These are phyloP conservation scores for Andrena chrysosceles DNA, from an alignment of 2,888 invertebrate species.

Conservation along the genomic window DNA sequence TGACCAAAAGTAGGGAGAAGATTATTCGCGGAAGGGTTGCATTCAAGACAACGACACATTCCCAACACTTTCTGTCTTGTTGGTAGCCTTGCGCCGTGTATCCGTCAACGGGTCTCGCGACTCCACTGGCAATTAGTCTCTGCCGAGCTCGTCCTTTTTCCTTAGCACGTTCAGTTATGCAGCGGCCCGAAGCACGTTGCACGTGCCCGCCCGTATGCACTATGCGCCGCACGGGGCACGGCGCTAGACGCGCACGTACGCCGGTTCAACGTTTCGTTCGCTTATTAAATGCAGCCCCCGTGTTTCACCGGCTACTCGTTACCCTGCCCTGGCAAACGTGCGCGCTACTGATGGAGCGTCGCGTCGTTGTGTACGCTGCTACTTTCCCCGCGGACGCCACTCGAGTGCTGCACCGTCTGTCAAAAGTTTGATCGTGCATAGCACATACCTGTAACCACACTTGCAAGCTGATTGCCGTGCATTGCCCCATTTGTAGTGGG, in stretches of 20 bases:
- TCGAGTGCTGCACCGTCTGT: not conserved
- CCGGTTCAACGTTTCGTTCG: constrained; percentile 58
- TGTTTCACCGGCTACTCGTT: constrained; percentile 52
- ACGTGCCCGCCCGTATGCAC: constrained; percentile 40
- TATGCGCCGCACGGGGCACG: constrained; percentile 12
- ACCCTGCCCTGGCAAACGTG: constrained; percentile 9
- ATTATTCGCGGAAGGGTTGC: constrained; percentile 30
- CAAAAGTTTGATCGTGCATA: no score
- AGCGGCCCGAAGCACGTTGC: constrained; percentile 12
- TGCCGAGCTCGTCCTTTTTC: constrained; percentile 14
- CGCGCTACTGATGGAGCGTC: not conserved
- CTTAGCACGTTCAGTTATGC: constrained; percentile 39
- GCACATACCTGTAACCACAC: no score
- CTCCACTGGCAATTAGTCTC: constrained; percentile 56
- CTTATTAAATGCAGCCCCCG: constrained; percentile 58
- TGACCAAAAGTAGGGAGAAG: not conserved
- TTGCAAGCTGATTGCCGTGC: not conserved
- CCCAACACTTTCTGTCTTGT: constrained; percentile 13
- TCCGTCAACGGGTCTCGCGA: constrained; percentile 44
- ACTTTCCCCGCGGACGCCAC: not conserved
- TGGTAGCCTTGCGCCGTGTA: constrained; percentile 25
- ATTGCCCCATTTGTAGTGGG: constrained; percentile 19
- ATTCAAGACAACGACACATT: constrained; percentile 41
- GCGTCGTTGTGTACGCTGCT: not conserved
- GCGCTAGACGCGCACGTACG: constrained; percentile 38